Base-by-base conservation (phyloP, 1,140 invertebrate genomes). In the Charaxes varanes region DNA sequence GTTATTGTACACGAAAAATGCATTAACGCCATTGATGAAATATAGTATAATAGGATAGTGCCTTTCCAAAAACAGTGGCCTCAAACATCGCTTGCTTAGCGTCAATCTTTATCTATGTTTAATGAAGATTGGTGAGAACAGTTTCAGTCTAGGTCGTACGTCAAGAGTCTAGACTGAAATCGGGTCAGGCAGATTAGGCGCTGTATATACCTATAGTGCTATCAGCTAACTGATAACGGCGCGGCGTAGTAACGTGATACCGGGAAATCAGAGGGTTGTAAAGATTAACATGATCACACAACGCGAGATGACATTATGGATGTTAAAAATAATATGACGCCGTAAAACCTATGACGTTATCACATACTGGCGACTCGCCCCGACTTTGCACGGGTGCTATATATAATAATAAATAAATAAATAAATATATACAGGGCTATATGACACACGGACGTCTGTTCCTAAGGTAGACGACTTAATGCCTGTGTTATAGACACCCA, bases 71-170 rank as follows among this genome's bases (percentile, higher is more conserved):
- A 23, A 30, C 19, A 35, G n/a, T 53, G 62, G 42, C 66, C 64
- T 55, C 49, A 65, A 61, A 56, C 41, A 49, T 18, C 19, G 27
- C 35, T 48, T 26, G 31, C 30, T 28, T 44, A 48, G 27, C 47
- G 41, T 74, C 70, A 74, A 72, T 74, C 64, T 37, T 74, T 74
- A 78, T 78, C 70, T 68, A 24, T 77, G 66, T 73, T 72, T 72
- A 56, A 65, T 32, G 42, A 61, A 63, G 40, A 49, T 53, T 17
- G 52, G 41, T 45, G 49, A 49, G 58, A 66, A 59, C 53, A 67
- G 60, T 71, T 60, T 48, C 42, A 64, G 64, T 64, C 58, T 73
- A 76, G 69, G 63, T 55, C 53, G 62, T 61, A 80, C 70, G 68
- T 79, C 71, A 76, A 68, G 69, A 63, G 70, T 61, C 74, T 65